Evolutionary conservation across 2,888 invertebrate genomes (phyloP).

Genomic region (Baccha elongata): DNA sequence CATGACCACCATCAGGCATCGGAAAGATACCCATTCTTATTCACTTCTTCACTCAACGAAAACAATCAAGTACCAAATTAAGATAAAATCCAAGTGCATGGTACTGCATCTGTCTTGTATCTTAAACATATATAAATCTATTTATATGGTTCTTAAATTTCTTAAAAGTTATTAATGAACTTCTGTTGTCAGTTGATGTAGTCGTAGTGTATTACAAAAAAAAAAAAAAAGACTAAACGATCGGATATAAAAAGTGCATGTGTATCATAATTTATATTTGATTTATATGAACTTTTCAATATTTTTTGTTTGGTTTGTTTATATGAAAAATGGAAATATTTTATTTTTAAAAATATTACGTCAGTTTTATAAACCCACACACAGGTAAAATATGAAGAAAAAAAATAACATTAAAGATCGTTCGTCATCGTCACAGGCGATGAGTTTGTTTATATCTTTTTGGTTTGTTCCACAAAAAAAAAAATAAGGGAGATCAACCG

Average conservation of each 20-base stretch:
- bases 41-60: slow-evolving; percentile 54
- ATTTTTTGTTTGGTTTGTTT: slow-evolving; percentile 7
- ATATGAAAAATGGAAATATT: slow-evolving; percentile 3
- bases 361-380: slow-evolving; percentile 32
- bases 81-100: slow-evolving; percentile 68
- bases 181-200: slow-evolving; percentile 64
- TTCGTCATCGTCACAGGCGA: slow-evolving; percentile 13
- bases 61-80: slow-evolving; percentile 67
- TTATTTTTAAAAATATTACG: slow-evolving; percentile 61
- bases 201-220: too few relatives aligned
- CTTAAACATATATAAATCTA: slow-evolving; percentile 7
- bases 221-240: too few relatives aligned
- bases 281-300: slow-evolving; percentile 35
- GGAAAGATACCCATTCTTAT: slow-evolving; percentile 22
- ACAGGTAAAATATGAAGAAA: slow-evolving; percentile 38
- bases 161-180: slow-evolving; percentile 57
- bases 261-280: slow-evolving; percentile 44
- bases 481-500: slow-evolving; percentile 48
- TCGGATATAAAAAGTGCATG: slow-evolving; percentile 6
- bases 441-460: slow-evolving; percentile 53
- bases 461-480: slow-evolving; percentile 43
- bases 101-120: slow-evolving; percentile 49
- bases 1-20: slow-evolving; percentile 15
- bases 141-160: slow-evolving; percentile 39
- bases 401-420: slow-evolving; percentile 18